Evolutionary conservation across 2,888 invertebrate species (phyloP), one percentile per base, ranked within the genome.

Genomic region (Nezara viridula): DNA sequence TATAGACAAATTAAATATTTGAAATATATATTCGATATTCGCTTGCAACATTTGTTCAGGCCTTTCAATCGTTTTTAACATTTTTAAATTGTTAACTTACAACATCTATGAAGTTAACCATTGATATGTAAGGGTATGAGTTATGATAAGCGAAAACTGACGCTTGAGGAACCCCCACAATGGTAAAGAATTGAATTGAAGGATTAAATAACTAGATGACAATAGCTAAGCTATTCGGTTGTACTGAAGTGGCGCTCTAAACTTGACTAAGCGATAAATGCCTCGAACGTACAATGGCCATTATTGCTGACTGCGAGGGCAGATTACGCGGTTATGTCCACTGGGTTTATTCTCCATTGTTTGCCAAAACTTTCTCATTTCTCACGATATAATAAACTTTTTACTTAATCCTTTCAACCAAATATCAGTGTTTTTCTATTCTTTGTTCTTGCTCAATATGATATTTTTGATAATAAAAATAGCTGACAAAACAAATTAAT

Each of bases 211-310:
- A 60, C 60, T 2, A 0, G 14, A n/a, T 37, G 19, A 66, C 66
- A 73, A 37, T 19, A 37, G 32, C 21, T 37, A 37, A 60, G 27
- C 60, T 32, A 66, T 66, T 66, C 32, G 7, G 37, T 60, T 14
- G 32, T 73, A 19, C 19, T 21, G 32, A 9, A 73, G 37, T 16
- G 37, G 19, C 37, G 7, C 37, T 37, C 66, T 73, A 73, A 32
- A 37, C 66, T 73, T 9, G 4, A 73, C 66, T 73, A 37, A 37
- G 66, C 66, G 66, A 73, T 73, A 73, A 73, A 73, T 37, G 66
- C 32, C 9, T 73, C 6, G 16, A 19, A 9, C 2, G 16, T 73
- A 73, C 66, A 73, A 73, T 73, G 66, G 5, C 66, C 21, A 37
- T 37, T 73, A 73, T 37, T 73, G 21, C 66, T 21, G 19, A 7